Conservation (phyloP, 2,797 vertebrate genomes). For the Pipistrellus pygmaeus region DNA sequence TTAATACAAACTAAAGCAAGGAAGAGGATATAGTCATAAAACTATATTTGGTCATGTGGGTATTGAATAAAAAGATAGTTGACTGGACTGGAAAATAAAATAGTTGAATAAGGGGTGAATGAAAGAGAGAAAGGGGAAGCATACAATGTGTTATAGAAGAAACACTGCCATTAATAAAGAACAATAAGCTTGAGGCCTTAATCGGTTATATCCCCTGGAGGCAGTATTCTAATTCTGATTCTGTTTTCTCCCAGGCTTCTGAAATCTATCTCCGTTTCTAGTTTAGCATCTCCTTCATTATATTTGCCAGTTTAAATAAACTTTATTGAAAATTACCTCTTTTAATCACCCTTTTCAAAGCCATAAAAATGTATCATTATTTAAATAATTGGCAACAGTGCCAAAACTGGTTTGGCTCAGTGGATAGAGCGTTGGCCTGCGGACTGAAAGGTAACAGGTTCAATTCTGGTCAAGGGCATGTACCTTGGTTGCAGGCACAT, state of each 20-base stretch:
- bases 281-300: neutral
- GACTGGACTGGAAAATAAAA: neutral
- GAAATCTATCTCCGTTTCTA: neutral
- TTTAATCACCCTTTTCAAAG: neutral
- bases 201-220: neutral
- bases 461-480: no score
- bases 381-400: neutral
- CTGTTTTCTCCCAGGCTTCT: neutral
- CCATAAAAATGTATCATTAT: neutral
- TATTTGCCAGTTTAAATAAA: slow-evolving; percentile 19
- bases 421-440: no score
- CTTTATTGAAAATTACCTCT: neutral
- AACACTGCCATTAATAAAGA: neutral
- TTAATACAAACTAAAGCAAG: slow-evolving; percentile 6
- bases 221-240: neutral
- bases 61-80: neutral
- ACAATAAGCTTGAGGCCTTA: neutral
- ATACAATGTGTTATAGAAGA: neutral
- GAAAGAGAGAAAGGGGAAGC: neutral
- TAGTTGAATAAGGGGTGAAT: neutral
- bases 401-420: no score
- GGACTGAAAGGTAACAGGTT: no score
- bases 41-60: neutral
- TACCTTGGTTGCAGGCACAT: no score
- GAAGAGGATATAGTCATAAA: neutral